These are phyloP conservation scores for Stegodyphus mimosarum DNA, from an alignment of 1,140 invertebrate genomes.

Conservation along the genomic window DNA sequence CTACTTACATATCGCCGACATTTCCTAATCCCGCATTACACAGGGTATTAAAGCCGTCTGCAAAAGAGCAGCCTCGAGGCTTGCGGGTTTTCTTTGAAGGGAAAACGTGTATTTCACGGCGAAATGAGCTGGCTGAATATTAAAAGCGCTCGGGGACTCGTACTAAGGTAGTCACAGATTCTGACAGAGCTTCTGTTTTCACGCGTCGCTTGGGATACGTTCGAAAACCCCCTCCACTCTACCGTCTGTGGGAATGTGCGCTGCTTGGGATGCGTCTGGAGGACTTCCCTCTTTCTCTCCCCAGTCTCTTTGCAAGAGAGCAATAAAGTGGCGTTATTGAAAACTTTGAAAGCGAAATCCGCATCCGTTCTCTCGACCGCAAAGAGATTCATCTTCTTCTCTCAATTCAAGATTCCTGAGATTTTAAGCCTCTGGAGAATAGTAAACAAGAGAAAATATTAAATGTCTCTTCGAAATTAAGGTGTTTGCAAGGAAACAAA, in stretches of 20 bases:
- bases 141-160: constrained; percentile 14
- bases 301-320: background rate
- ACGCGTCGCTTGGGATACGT: constrained; percentile 5
- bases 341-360: background rate
- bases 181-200: constrained; percentile 15
- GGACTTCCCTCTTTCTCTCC: background rate
- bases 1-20: constrained; percentile 40
- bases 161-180: background rate
- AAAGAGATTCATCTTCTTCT: background rate
- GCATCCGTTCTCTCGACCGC: background rate
- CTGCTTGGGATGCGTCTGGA: background rate
- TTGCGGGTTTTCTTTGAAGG: constrained; percentile 13
- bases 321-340: constrained; percentile 25
- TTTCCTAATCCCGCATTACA: constrained; percentile 36
- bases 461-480: too few relatives aligned
- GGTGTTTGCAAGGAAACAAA: too few relatives aligned
- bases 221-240: background rate
- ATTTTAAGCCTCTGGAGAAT: background rate
- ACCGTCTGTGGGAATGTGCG: background rate
- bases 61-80: constrained; percentile 27
- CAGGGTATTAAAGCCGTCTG: constrained; percentile 27
- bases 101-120: constrained; percentile 29
- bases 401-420: background rate
- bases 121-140: constrained; percentile 40
- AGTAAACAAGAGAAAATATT: background rate